Evolutionary conservation across 1,140 invertebrate genomes (phyloP), one percentile per base, ranked within the genome.

Genomic region (Cydia fagiglandana): DNA sequence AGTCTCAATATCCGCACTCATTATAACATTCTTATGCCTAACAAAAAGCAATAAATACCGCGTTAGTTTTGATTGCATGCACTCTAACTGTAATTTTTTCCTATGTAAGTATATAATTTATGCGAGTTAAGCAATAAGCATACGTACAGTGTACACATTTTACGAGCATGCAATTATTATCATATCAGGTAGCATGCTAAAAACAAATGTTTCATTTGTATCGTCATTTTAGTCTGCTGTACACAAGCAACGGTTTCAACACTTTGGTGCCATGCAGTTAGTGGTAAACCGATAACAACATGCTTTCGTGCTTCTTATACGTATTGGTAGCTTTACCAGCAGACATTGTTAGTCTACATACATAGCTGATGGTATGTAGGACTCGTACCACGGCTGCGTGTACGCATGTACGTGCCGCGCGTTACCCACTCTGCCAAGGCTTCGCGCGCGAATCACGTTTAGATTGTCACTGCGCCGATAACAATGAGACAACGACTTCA

Each of bases 121-220:
- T 17, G 5, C 7, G 50, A n/a, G 50, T 53, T 7, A 53, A 7
- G 15, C 45, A 47, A 41, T 50, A 50, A 2, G 47, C 47, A 50
- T 50, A 50, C 47, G 7, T 41, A 41, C 38, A 30, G 30, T 30
- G 30, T 41, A 41, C 7, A 41, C 41, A 41, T 41, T 41, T 50
- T 50, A 50, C 13, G 13, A 50, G 13, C 47, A 50, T 50, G 12
- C 12, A 50, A 50, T 15, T n/a, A 13, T 45, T 45, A 45, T 45
- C 10, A 45, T 12, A 45, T 45, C 5, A 15, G 12, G 12, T 30
- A 30, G 47, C 4, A 15, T 50, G 47, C 13, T 50, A 50, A 50
- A 50, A 50, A 50, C 30, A n/a, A 15, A 15, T 50, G 47, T 50
- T 50, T 15, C 5, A n/a, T 50, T 15, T 76, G 77, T 78, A 79